Percentiles rank a stretch among this genome's conserved stretches.
These are phyloP conservation scores for Tiaroga cobitis DNA, from an alignment of 2,797 vertebrate species.

Conservation along the genomic window DNA sequence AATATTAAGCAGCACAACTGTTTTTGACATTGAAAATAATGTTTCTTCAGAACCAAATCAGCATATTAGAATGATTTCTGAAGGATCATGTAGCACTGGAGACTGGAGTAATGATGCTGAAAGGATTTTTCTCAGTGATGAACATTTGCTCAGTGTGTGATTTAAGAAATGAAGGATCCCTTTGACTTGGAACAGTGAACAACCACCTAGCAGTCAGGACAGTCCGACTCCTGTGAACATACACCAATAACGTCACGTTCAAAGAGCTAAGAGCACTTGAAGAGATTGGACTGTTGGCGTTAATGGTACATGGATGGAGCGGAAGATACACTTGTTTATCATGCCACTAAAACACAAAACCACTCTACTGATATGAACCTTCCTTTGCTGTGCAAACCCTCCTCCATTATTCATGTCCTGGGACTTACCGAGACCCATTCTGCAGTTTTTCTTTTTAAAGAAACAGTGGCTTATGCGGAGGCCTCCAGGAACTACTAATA, in stretches of 20 bases:
- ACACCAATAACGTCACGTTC: slow-evolving; percentile 73
- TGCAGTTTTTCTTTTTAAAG: slow-evolving; percentile 34
- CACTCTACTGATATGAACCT: slow-evolving; percentile 64
- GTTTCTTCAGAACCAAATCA: not conserved
- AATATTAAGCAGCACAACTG: not conserved
- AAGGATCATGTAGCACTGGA: not conserved
- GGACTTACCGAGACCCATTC: slow-evolving; percentile 32
- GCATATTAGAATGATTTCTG: not conserved
- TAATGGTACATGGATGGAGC: slow-evolving; percentile 46
- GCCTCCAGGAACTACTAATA: slow-evolving; percentile 48
- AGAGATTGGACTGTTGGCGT: slow-evolving; percentile 67
- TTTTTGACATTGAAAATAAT: not conserved
- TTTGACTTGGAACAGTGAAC: not conserved
- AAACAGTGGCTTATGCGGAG: not conserved
- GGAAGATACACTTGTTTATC: slow-evolving; percentile 68
- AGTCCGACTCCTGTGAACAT: slow-evolving; percentile 56
- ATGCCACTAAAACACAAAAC: slow-evolving; percentile 61
- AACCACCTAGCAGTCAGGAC: slow-evolving; percentile 1
- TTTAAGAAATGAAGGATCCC: not conserved
- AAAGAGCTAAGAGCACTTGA: slow-evolving; percentile 67
- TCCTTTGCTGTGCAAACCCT: slow-evolving; percentile 47
- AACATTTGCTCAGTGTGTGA: not conserved
- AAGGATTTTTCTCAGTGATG: not conserved
- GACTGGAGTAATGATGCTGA: not conserved
- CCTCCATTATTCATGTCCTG: slow-evolving; percentile 45